A percentile compares a stretch with the other conserved stretches of the same genome.
Evolutionary conservation across 2,113 vertebrate species (phyloP).

Genomic region (Lepus timidus): DNA sequence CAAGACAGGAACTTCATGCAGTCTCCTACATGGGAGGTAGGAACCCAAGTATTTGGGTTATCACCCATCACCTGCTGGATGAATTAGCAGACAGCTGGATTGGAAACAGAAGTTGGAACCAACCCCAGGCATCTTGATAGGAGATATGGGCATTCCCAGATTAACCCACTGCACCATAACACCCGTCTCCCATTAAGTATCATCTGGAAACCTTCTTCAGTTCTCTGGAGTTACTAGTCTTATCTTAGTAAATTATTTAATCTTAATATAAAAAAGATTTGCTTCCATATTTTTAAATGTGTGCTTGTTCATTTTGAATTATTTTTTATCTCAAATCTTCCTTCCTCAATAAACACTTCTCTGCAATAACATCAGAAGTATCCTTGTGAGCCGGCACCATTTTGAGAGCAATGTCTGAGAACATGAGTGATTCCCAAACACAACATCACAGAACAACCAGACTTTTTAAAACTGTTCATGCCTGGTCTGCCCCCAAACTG

Average conservation of each 20-base stretch:
- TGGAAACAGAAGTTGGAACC: no score
- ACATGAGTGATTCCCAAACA: constrained; percentile 5
- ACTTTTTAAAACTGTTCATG: constrained; percentile 21
- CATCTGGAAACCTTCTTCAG: background rate
- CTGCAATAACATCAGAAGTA: constrained; percentile 31
- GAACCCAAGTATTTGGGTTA: no score
- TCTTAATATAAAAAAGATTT: constrained; percentile 37
- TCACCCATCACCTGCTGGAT: no score
- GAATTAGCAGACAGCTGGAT: no score
- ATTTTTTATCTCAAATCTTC: constrained; percentile 41
- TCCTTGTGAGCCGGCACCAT: background rate
- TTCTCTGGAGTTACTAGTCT: background rate
- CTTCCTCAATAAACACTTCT: background rate
- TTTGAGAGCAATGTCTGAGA: constrained; percentile 24
- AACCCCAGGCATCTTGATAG: no score
- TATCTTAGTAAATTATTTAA: constrained; percentile 46
- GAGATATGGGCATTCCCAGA: no score
- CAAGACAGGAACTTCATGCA: no score
- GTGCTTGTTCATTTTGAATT: background rate
- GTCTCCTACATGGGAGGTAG: no score
- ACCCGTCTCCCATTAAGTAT: background rate
- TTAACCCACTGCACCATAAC: no score
- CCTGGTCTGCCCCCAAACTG: background rate
- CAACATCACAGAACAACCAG: background rate
- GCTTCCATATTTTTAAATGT: constrained; percentile 50